A percentile compares a stretch with the other conserved stretches of the same genome.
phyloP scores from a whole-genome alignment of 2,888 invertebrate species.

The Eledone cirrhosa region DNA sequence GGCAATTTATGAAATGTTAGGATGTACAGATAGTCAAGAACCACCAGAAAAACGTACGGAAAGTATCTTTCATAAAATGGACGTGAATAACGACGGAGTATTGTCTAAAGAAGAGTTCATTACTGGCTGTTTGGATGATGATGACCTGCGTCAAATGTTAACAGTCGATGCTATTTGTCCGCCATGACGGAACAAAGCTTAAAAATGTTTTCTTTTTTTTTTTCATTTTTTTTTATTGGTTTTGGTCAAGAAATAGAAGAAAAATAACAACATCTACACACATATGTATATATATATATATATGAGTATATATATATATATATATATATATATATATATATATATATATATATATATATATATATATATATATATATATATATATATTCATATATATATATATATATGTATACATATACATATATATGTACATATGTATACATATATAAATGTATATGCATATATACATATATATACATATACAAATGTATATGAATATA shows the following conservation, averaged over 20 bases:
- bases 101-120: slow-evolving; percentile 97
- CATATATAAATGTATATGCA: not conserved
- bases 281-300: not conserved
- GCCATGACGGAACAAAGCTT: slow-evolving; percentile 4
- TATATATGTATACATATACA: not conserved
- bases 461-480: not conserved
- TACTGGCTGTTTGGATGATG: slow-evolving; percentile 94
- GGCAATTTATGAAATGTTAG: slow-evolving; percentile 99
- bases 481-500: not conserved
- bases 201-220: not conserved
- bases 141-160: slow-evolving; percentile 64
- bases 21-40: slow-evolving; percentile 76
- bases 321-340: not conserved
- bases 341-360: not conserved
- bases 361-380: not conserved
- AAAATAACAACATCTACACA: not conserved
- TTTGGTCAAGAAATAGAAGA: not conserved
- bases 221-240: not conserved
- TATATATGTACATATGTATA: not conserved
- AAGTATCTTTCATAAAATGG: slow-evolving; percentile 99
- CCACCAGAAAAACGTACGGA: slow-evolving; percentile 97
- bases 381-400: not conserved
- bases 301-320: not conserved
- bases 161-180: slow-evolving; percentile 57
- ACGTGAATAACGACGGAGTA: slow-evolving; percentile 98